Percentiles rank a stretch among this genome's conserved stretches.
Conservation (phyloP, 2,888 invertebrate genomes). For the Lasioglossum leucozonium region DNA sequence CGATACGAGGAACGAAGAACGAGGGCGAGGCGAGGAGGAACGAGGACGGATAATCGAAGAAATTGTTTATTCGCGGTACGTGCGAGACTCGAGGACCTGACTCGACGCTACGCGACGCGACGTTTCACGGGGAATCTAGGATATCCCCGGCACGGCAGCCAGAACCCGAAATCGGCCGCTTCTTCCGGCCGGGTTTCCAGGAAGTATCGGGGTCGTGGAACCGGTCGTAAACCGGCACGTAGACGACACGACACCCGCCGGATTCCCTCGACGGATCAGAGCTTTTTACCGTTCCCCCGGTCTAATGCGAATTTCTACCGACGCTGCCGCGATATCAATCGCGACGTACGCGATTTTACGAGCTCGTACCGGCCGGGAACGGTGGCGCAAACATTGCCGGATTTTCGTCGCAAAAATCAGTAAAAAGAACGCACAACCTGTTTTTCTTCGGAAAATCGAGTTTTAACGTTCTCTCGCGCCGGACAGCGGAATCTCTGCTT, state of each 20-base stretch:
- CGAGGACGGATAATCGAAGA: conserved; percentile 23
- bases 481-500: no score
- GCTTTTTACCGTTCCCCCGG: conserved; percentile 44
- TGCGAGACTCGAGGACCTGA: conserved; percentile 7
- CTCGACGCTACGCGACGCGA: conserved; percentile 10
- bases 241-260: conserved; percentile 23
- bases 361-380: not conserved
- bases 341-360: conserved; percentile 19
- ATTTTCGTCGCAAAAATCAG: not conserved
- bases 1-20: not conserved
- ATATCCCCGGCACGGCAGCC: not conserved
- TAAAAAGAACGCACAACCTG: not conserved
- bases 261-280: conserved; percentile 14
- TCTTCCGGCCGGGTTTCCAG: conserved; percentile 7
- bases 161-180: conserved; percentile 7
- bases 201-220: conserved; percentile 31
- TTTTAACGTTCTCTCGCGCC: not conserved
- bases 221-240: conserved; percentile 59
- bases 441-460: not conserved
- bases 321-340: conserved; percentile 57
- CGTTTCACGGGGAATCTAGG: conserved; percentile 13
- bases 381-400: not conserved
- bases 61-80: conserved; percentile 36
- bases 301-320: conserved; percentile 50
- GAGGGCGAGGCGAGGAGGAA: not conserved